These are phyloP conservation scores for Trichosurus vulpecula DNA, from an alignment of 2,797 vertebrate genomes.

Conservation along the genomic window DNA sequence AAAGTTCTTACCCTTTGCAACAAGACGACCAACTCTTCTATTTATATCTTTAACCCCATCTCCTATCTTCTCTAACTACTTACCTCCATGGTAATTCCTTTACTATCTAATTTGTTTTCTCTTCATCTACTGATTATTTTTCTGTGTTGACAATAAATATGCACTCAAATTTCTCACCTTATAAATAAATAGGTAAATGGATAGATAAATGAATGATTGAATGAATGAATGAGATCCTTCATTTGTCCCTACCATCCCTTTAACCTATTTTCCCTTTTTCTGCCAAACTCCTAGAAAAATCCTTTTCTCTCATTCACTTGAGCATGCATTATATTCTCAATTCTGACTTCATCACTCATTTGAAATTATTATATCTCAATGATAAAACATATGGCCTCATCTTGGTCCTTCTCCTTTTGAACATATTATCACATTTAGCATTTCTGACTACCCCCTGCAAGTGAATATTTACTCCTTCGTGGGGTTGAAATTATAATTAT, in stretches of 20 bases:
- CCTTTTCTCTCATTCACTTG: not conserved
- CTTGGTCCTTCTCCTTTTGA: not conserved
- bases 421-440: not conserved
- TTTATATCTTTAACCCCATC: not conserved
- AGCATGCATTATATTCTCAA: not conserved
- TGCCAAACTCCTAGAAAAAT: too few relatives aligned
- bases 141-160: not conserved
- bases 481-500: not conserved
- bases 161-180: not conserved
- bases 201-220: not conserved
- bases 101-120: not conserved
- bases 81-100: not conserved
- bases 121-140: not conserved
- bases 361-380: not conserved
- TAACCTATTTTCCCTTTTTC: too few relatives aligned
- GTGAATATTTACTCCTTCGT: not conserved
- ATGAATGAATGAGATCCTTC: not conserved
- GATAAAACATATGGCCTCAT: not conserved
- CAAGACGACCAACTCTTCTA: not conserved
- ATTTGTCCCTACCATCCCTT: too few relatives aligned
- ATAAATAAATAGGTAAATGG: not conserved
- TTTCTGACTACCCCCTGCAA: not conserved
- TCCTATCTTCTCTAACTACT: not conserved
- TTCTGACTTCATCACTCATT: not conserved
- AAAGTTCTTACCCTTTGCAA: not conserved